Evolutionary conservation across 2,888 invertebrate species (phyloP).

Genomic region (Archips crataeganus): DNA sequence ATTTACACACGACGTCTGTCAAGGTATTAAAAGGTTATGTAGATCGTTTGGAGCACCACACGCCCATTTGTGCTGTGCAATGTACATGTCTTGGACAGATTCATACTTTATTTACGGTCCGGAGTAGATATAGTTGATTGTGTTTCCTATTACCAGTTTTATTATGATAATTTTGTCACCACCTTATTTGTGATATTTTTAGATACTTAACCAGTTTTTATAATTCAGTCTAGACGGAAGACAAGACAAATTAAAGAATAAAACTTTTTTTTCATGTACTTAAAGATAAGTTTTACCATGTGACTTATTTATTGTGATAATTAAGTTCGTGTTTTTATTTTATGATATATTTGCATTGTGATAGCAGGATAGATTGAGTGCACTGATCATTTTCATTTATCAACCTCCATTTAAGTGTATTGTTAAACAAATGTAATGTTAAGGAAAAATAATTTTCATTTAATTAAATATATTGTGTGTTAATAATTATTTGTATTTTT

Average conservation of each 20-base stretch:
- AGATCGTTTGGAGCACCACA: no score
- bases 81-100: no score
- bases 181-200: constrained; percentile 35
- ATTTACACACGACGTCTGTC: no score
- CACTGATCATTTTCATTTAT: constrained; percentile 12
- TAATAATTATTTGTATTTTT: constrained; percentile 6
- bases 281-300: constrained; percentile 11
- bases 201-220: constrained; percentile 18
- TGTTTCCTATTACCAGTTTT: neutral
- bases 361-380: neutral
- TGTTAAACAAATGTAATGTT: constrained; percentile 11
- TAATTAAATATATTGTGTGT: constrained; percentile 48
- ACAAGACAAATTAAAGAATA: constrained; percentile 11
- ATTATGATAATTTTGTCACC: constrained; percentile 14
- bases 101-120: neutral
- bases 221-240: constrained; percentile 21
- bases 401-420: constrained; percentile 13
- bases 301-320: constrained; percentile 36
- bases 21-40: no score
- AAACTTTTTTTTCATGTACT: constrained; percentile 2
- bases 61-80: no score
- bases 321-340: constrained; percentile 16
- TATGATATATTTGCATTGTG: constrained; percentile 26
- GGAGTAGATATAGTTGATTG: neutral
- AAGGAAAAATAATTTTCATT: constrained; percentile 9